A percentile compares a stretch with the other conserved stretches of the same genome.
Evolutionary conservation across 2,888 invertebrate species (phyloP).

Genomic region (Bombylius major): DNA sequence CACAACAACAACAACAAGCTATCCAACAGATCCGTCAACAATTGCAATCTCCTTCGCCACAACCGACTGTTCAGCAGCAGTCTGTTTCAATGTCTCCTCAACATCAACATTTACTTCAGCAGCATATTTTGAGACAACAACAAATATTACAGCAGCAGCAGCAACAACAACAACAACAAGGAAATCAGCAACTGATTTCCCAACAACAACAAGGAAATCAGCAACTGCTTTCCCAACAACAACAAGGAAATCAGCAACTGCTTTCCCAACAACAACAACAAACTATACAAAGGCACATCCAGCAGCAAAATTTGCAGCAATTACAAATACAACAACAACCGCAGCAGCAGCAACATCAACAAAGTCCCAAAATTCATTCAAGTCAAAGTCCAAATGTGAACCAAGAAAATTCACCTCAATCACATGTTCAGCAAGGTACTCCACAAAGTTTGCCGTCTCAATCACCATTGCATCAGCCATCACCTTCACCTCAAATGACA

Average conservation of each 20-base stretch:
- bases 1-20: constrained; percentile 10
- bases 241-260: constrained; percentile 28
- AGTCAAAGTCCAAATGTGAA: constrained; percentile 29
- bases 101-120: constrained; percentile 24
- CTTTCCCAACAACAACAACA: constrained; percentile 29
- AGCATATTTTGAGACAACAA: constrained; percentile 23
- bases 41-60: constrained; percentile 9
- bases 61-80: constrained; percentile 22
- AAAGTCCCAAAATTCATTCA: constrained; percentile 30
- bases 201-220: constrained; percentile 18
- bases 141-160: constrained; percentile 18
- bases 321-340: constrained; percentile 21
- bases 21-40: neutral
- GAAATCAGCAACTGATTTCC: constrained; percentile 23
- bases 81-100: constrained; percentile 26
- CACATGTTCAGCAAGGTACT: constrained; percentile 21
- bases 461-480: constrained; percentile 22
- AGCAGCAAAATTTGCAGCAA: constrained; percentile 39
- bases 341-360: constrained; percentile 25
- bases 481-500: constrained; percentile 34
- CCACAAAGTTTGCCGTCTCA: constrained; percentile 30
- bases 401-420: constrained; percentile 27
- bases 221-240: constrained; percentile 26
- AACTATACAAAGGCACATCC: constrained; percentile 41
- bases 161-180: constrained; percentile 21